Percentiles rank a stretch among this genome's conserved stretches.
Conservation (phyloP, 2,888 invertebrate genomes). For the Clostera curtula region DNA sequence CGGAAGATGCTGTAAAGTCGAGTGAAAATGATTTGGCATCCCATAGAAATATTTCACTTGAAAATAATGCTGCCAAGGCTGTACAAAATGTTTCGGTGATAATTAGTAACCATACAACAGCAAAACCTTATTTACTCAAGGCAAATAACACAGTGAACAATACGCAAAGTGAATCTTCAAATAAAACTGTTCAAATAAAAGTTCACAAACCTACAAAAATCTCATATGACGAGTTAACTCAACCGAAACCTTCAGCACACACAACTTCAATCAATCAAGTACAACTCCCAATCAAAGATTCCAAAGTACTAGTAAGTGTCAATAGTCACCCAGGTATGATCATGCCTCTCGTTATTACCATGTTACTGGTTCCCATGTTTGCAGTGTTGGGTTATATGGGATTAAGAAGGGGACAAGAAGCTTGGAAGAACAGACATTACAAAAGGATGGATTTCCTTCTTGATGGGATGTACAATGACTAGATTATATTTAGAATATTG, state of each 20-base stretch:
- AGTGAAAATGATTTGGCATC: background rate
- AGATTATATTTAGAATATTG: conserved; percentile 13
- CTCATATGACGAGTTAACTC: conserved; percentile 39
- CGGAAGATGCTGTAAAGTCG: conserved; percentile 8
- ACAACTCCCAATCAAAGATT: conserved; percentile 25
- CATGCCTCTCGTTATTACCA: conserved; percentile 82
- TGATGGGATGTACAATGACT: conserved; percentile 93
- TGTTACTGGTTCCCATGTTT: conserved; percentile 84
- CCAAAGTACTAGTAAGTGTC: conserved; percentile 27
- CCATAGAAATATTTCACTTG: background rate
- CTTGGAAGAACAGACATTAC: conserved; percentile 90
- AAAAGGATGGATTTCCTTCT: conserved; percentile 91
- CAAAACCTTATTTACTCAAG: conserved; percentile 7
- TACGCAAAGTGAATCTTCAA: conserved; percentile 6
- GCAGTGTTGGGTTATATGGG: conserved; percentile 79
- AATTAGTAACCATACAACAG: conserved; percentile 7
- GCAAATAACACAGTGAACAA: conserved; percentile 5
- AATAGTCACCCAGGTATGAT: conserved; percentile 77
- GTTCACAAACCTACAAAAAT: conserved; percentile 39
- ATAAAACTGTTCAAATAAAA: conserved; percentile 16
- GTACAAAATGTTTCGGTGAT: background rate
- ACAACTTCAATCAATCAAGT: conserved; percentile 28
- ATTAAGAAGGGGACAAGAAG: conserved; percentile 83
- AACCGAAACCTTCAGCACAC: conserved; percentile 29
- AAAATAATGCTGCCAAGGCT: background rate